Conservation (phyloP, 2,888 invertebrate species). For the Lysandra bellargus region DNA sequence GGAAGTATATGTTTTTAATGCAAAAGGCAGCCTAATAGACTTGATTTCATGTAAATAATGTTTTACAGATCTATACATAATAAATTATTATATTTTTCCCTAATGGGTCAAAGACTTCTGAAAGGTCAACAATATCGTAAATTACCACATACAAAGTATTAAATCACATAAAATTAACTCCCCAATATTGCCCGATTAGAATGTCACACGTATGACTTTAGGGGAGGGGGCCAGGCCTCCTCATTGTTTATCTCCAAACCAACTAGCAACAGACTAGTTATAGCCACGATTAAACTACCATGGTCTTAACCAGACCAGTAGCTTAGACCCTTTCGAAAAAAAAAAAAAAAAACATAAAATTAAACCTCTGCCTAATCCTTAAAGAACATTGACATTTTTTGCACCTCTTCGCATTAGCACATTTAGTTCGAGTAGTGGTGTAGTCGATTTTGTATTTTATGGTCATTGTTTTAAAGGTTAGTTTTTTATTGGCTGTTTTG, state of each 20-base stretch:
- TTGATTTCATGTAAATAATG: not conserved
- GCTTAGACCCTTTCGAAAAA: too few species aligned
- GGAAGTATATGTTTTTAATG: not conserved
- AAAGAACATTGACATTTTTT: slow-evolving; percentile 15
- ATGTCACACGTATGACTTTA: too few species aligned
- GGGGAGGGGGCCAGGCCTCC: too few species aligned
- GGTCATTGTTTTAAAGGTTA: not conserved
- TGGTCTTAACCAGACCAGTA: too few species aligned
- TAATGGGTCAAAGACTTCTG: slow-evolving; percentile 9
- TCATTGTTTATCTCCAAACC: too few species aligned
- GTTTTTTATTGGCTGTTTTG: not conserved
- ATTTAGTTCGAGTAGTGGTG: not conserved
- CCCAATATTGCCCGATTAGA: too few species aligned
- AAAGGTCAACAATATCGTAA: slow-evolving; percentile 5
- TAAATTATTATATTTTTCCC: not conserved
- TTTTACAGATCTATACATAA: not conserved
- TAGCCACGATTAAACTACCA: too few species aligned
- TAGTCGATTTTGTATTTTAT: not conserved
- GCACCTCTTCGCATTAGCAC: not conserved
- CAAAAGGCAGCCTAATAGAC: not conserved
- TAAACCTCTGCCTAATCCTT: not conserved
- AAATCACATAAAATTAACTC: slow-evolving; percentile 3
- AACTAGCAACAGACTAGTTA: too few species aligned
- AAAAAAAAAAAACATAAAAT: too few species aligned
- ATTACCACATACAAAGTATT: not conserved